These are phyloP conservation scores for Choloepus didactylus DNA, from an alignment of 2,797 vertebrate species.

Conservation along the genomic window DNA sequence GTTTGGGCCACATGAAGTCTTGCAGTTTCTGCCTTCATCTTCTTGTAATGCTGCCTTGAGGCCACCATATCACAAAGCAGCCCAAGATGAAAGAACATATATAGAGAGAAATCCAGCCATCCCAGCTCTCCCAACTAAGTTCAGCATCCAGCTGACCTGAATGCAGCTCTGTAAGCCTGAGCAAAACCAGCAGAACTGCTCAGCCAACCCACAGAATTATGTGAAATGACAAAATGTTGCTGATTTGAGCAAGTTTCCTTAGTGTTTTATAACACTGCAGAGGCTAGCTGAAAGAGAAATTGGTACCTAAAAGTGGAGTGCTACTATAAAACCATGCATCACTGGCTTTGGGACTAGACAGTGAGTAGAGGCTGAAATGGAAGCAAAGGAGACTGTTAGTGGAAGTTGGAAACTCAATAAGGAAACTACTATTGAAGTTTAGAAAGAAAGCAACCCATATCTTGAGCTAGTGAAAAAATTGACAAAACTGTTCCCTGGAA, in stretches of 20 bases:
- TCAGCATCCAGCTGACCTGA: neutral
- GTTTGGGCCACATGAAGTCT: neutral
- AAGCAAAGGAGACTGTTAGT: neutral
- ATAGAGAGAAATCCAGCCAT: neutral
- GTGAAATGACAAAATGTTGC: neutral
- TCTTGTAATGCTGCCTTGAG: conserved; percentile 9
- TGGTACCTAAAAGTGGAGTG: neutral
- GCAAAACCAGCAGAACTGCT: neutral
- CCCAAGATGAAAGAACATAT: neutral
- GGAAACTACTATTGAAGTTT: neutral
- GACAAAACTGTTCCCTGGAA: neutral
- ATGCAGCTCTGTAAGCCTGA: neutral
- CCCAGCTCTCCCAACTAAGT: neutral
- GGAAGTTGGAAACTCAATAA: neutral
- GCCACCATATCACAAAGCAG: neutral
- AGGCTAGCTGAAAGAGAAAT: conserved; percentile 25
- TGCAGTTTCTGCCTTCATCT: neutral
- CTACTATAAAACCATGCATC: neutral
- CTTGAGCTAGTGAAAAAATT: neutral
- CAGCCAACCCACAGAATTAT: neutral
- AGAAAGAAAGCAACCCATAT: neutral
- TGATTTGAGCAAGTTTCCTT: neutral
- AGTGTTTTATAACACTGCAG: neutral
- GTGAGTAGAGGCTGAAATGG: neutral
- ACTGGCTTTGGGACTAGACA: neutral